Percentiles rank a stretch among this genome's conserved stretches.
phyloP scores from a whole-genome alignment of 2,797 vertebrate genomes.

The Dendrocincla fuliginosa region DNA sequence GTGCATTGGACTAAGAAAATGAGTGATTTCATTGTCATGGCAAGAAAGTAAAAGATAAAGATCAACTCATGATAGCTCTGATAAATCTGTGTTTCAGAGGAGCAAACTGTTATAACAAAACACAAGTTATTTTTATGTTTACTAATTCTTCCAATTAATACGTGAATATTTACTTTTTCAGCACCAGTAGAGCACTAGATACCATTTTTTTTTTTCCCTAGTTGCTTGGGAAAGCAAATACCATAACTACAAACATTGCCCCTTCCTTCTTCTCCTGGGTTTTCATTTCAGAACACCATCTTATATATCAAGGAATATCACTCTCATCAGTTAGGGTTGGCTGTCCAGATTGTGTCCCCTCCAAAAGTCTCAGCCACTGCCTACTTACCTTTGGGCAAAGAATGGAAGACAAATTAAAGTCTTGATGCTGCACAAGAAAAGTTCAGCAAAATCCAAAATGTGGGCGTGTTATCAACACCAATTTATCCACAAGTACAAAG shows the following conservation, averaged over 20 bases:
- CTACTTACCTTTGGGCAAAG: neutral
- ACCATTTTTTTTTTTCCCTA: neutral
- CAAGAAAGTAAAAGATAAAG: neutral
- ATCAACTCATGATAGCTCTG: neutral
- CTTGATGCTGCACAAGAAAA: neutral
- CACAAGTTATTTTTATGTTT: neutral
- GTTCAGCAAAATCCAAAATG: neutral
- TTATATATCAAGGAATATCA: neutral
- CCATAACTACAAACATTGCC: neutral
- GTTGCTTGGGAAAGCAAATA: neutral
- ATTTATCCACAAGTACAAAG: neutral
- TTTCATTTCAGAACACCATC: neutral
- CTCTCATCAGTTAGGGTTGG: neutral
- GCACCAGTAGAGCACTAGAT: neutral
- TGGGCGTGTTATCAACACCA: accelerated
- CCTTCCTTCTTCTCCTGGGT: accelerated
- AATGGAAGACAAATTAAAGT: neutral
- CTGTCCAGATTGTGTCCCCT: neutral
- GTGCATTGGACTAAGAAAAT: neutral
- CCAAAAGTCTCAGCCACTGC: neutral
- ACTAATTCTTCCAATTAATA: neutral
- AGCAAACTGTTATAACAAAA: neutral
- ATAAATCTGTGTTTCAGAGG: neutral
- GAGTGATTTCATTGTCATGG: neutral
- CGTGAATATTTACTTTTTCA: neutral